Evolutionary conservation across 2,888 invertebrate genomes (phyloP).

Genomic region (Allolobophora icterica): DNA sequence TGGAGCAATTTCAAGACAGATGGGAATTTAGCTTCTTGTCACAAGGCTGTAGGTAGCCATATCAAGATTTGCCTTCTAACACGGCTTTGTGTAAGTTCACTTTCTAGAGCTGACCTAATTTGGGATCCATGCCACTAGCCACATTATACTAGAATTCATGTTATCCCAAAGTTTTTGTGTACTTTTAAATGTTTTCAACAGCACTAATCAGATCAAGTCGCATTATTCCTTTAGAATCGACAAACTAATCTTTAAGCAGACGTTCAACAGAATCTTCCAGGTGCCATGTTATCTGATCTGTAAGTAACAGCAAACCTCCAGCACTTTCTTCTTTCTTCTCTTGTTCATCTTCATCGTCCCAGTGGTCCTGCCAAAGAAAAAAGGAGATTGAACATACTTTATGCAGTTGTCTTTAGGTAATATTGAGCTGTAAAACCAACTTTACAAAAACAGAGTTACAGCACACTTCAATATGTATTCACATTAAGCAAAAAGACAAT

Average conservation of each 20-base stretch:
- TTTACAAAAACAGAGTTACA: not conserved
- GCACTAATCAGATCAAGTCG: not conserved
- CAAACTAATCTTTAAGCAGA: no score
- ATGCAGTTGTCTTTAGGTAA: not conserved
- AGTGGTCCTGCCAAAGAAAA: constrained; percentile 78
- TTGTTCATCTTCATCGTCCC: constrained; percentile 77
- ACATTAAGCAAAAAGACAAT: not conserved
- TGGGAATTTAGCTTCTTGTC: not conserved
- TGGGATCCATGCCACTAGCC: not conserved
- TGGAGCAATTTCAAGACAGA: not conserved
- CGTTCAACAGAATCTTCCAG: no score
- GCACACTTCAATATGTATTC: not conserved
- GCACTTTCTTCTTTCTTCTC: constrained; percentile 66
- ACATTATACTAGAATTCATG: not conserved
- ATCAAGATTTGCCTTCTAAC: not conserved
- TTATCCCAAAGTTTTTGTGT: not conserved
- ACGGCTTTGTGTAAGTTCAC: not conserved
- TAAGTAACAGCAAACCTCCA: not conserved
- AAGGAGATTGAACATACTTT: not conserved
- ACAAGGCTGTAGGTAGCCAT: not conserved
- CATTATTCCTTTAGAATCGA: not conserved
- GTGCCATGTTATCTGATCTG: not conserved
- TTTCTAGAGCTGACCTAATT: not conserved
- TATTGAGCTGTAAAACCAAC: not conserved
- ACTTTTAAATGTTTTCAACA: not conserved